A percentile compares a stretch with the other conserved stretches of the same genome.
Conservation (phyloP, 2,113 vertebrate genomes). For the Cariama cristata region DNA sequence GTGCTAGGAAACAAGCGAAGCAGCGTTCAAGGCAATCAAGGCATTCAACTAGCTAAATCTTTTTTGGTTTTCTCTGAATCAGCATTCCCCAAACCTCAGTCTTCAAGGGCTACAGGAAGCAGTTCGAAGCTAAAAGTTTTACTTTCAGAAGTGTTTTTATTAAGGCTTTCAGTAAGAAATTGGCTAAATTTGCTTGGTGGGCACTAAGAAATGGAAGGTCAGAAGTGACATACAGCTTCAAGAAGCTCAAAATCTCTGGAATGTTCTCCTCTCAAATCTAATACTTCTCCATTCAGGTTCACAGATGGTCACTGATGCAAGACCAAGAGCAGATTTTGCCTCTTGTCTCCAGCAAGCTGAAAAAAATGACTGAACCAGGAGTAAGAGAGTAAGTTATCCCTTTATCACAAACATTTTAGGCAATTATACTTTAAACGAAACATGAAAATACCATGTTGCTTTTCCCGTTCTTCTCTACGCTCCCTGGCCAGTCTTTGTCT, state of each 20-base stretch:
- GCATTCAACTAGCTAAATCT: background rate
- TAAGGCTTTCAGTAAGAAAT: background rate
- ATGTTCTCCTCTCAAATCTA: background rate
- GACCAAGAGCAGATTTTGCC: background rate
- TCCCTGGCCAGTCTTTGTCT: slow-evolving; percentile 90
- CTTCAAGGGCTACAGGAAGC: background rate
- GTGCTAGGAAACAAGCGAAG: background rate
- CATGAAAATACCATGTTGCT: slow-evolving; percentile 84
- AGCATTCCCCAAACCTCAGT: background rate
- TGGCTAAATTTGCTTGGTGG: background rate
- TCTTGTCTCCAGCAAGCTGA: background rate
- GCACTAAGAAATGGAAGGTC: background rate
- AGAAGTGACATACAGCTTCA: background rate
- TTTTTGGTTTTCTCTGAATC: background rate
- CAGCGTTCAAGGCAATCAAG: slow-evolving; percentile 3
- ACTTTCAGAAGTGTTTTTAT: background rate
- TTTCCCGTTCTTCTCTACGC: slow-evolving; percentile 89
- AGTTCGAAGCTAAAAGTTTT: background rate
- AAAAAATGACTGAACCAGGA: background rate
- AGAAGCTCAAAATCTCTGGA: background rate
- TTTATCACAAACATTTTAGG: background rate
- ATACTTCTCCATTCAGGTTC: background rate
- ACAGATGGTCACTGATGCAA: background rate
- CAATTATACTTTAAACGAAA: background rate
- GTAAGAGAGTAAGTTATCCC: background rate